Conservation (phyloP, 1,140 invertebrate genomes). For the Drosophila bocqueti region DNA sequence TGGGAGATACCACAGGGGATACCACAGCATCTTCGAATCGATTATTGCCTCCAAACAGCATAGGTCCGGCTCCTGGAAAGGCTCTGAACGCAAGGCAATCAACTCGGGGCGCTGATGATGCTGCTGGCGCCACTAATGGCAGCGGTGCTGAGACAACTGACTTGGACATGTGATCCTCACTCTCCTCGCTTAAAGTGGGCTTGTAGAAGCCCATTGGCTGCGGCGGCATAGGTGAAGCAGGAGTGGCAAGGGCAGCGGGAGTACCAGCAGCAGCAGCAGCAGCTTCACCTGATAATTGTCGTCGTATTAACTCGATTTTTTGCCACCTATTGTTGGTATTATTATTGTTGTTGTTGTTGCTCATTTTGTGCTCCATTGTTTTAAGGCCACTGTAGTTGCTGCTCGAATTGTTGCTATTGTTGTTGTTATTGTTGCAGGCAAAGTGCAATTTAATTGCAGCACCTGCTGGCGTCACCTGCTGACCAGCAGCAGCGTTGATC, state of each 20-base stretch:
- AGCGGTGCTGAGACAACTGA: not conserved
- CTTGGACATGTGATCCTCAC: slow-evolving; percentile 3
- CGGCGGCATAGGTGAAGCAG: not conserved
- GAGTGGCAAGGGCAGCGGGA: not conserved
- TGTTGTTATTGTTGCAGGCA: slow-evolving; percentile 53
- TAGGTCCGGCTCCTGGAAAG: not conserved
- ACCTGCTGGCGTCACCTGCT: slow-evolving; percentile 52
- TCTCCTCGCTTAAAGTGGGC: slow-evolving; percentile 6
- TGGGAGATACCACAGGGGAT: not conserved
- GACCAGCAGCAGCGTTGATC: slow-evolving; percentile 63
- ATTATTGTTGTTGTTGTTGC: slow-evolving; percentile 35
- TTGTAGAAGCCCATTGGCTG: slow-evolving; percentile 15
- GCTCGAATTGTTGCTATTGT: slow-evolving; percentile 10
- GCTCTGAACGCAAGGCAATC: not conserved
- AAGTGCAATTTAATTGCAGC: slow-evolving; percentile 69
- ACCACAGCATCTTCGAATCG: not conserved
- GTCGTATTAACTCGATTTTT: slow-evolving; percentile 9
- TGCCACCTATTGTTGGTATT: slow-evolving; percentile 22
- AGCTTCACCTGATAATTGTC: not conserved
- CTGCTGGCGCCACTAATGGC: not conserved
- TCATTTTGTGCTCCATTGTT: slow-evolving; percentile 49
- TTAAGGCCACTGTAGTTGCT: slow-evolving; percentile 42
- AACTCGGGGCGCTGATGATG: not conserved
- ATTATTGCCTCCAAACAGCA: too few relatives aligned
- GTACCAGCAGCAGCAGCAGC: not conserved